These are phyloP conservation scores for Falco naumanni DNA, from an alignment of 2,797 vertebrate species.

Conservation along the genomic window DNA sequence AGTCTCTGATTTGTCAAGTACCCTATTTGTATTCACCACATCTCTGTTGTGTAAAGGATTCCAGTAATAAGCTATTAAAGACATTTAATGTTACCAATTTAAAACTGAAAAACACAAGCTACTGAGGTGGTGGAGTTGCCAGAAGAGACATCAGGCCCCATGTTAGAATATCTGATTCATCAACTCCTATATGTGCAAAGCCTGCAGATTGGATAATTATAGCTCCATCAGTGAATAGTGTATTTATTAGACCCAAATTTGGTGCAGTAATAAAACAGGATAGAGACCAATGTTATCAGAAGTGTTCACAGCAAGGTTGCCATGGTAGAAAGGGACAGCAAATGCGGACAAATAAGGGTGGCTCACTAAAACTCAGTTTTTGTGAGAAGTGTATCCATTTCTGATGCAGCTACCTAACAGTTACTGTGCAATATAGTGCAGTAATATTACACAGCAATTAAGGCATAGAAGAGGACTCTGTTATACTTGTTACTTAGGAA, in stretches of 20 bases:
- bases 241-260: slow-evolving; percentile 62
- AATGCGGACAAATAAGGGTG: slow-evolving; percentile 20
- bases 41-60: slow-evolving; percentile 50
- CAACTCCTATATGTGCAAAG: slow-evolving; percentile 53
- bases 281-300: slow-evolving; percentile 27
- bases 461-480: neutral
- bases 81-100: slow-evolving; percentile 66
- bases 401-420: neutral
- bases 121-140: slow-evolving; percentile 57
- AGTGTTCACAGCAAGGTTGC: neutral
- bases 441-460: neutral
- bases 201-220: slow-evolving; percentile 64
- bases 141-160: slow-evolving; percentile 55
- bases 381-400: neutral
- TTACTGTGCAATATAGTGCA: neutral
- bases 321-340: neutral
- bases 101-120: slow-evolving; percentile 67
- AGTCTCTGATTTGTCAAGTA: slow-evolving; percentile 45
- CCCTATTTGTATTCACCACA: slow-evolving; percentile 60
- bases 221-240: slow-evolving; percentile 43
- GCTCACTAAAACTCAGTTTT: slow-evolving; percentile 1
- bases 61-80: slow-evolving; percentile 70
- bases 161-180: slow-evolving; percentile 61
- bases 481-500: neutral
- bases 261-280: slow-evolving; percentile 3